These are phyloP conservation scores for Tragelaphus scriptus DNA, from an alignment of 2,113 vertebrate genomes.

Conservation along the genomic window DNA sequence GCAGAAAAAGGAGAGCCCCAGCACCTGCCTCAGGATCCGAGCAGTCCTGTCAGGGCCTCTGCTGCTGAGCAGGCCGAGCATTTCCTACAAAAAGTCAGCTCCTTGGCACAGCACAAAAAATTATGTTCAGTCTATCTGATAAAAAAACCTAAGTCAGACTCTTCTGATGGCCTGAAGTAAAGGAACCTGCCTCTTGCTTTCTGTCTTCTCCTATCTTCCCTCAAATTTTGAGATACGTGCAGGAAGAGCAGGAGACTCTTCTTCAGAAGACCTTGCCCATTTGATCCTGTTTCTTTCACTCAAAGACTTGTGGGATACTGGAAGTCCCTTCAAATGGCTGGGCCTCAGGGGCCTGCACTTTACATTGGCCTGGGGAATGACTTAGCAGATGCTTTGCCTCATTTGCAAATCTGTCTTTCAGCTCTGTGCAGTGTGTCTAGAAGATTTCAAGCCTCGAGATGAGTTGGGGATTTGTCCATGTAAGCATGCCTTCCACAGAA, in stretches of 20 bases:
- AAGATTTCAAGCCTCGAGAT: conserved; percentile 98
- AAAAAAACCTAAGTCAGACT: neutral
- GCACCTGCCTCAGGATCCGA: neutral
- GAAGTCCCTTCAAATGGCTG: neutral
- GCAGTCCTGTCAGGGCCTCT: neutral
- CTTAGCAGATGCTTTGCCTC: neutral
- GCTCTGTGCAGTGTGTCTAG: conserved; percentile 98
- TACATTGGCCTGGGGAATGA: neutral
- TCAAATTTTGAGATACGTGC: neutral
- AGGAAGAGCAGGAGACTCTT: neutral
- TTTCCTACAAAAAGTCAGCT: neutral
- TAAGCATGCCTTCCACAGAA: conserved; percentile 99
- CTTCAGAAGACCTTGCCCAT: neutral
- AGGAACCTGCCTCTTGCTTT: neutral
- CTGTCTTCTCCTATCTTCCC: neutral
- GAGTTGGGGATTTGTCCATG: conserved; percentile 98
- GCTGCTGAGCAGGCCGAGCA: neutral
- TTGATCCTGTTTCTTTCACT: neutral
- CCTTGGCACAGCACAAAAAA: neutral
- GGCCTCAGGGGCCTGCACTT: neutral
- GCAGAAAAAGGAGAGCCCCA: neutral
- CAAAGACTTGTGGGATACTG: neutral
- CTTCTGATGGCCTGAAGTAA: neutral
- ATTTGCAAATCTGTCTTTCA: conserved; percentile 69
- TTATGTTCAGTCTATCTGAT: neutral